Evolutionary conservation across 2,797 vertebrate genomes (phyloP), one percentile per base, ranked within the genome.

Genomic region (Galago senegalensis): DNA sequence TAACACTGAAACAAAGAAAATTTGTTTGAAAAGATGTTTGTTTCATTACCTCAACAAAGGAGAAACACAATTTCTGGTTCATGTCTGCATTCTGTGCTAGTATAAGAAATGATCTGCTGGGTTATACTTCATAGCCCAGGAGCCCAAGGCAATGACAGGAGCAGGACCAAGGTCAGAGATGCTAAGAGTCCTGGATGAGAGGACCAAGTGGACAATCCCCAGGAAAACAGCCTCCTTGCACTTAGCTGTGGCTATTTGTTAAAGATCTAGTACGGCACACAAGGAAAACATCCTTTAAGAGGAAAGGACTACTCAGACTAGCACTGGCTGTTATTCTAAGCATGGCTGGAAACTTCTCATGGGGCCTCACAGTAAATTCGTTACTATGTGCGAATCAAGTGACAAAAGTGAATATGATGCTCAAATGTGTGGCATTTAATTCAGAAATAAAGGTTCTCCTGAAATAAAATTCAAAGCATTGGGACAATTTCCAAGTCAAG

Each of bases 351-450:
- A 90, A 61, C 4, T 34, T 58, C 76, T 87, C 90, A 86, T n/a
- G 34, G 53, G 92, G 69, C 27, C 43, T 95, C 69, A 67, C 14
- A 61, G 72, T 69, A 77, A 89, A 63, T 79, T 79, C 89, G 87
- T 76, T 76, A 92, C 60, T n/a, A 17, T 95, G 65, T 95, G 65
- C 13, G 56, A 40, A 94, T 89, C 79, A 87, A 81, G 60, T 46
- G 63, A 92, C 67, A 95, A 90, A 96, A 79, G 11, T 70, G 88
- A 95, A 83, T 46, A 63, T 23, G 89, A 90, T 88, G 88, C 85
- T 92, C 63, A 95, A 95, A 93, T 89, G 87, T 87, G 93, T 60
- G 40, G 18, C 56, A 84, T 91, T 97, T 93, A 95, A 96, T 93
- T 95, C 70, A 94, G 79, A 96, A 97, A 77, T 75, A 87, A 61